These are phyloP conservation scores for Andrena marginata DNA, from an alignment of 2,888 invertebrate genomes.

Conservation along the genomic window DNA sequence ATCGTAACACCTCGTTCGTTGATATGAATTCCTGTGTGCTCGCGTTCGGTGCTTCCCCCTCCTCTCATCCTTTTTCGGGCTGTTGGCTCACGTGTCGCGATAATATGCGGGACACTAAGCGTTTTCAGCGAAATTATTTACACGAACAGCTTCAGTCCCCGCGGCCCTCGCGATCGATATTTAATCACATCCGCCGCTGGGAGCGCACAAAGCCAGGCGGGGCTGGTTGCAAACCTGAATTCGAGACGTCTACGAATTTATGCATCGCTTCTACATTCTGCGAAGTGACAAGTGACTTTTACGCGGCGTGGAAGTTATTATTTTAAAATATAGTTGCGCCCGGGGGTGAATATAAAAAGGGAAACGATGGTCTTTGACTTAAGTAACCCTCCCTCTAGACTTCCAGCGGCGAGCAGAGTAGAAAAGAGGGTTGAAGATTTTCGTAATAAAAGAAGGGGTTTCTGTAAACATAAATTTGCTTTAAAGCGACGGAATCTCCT, in stretches of 20 bases:
- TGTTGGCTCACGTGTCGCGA: neutral
- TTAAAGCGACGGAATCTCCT: slow-evolving; percentile 12
- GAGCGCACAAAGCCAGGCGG: slow-evolving; percentile 13
- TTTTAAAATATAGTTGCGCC: neutral
- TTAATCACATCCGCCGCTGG: slow-evolving; percentile 43
- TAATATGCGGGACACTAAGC: neutral
- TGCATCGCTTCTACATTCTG: neutral
- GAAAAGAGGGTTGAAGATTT: neutral
- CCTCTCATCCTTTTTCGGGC: neutral
- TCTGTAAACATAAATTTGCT: slow-evolving; percentile 33
- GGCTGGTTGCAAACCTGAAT: neutral
- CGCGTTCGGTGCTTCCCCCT: neutral
- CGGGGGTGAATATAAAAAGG: too few relatives aligned
- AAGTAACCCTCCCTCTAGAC: too few relatives aligned
- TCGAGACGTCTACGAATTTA: neutral
- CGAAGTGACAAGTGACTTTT: neutral
- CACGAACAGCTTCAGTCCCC: slow-evolving; percentile 19
- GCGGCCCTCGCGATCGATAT: slow-evolving; percentile 37
- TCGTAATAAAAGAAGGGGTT: neutral
- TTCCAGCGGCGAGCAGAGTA: too few relatives aligned
- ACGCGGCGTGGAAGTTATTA: neutral
- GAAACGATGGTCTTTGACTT: too few relatives aligned
- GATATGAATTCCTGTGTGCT: slow-evolving; percentile 18
- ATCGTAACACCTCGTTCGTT: slow-evolving; percentile 7
- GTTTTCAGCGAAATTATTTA: slow-evolving; percentile 45